These are phyloP conservation scores for Lophochroa leadbeateri DNA, from an alignment of 2,113 vertebrate genomes.

Conservation along the genomic window DNA sequence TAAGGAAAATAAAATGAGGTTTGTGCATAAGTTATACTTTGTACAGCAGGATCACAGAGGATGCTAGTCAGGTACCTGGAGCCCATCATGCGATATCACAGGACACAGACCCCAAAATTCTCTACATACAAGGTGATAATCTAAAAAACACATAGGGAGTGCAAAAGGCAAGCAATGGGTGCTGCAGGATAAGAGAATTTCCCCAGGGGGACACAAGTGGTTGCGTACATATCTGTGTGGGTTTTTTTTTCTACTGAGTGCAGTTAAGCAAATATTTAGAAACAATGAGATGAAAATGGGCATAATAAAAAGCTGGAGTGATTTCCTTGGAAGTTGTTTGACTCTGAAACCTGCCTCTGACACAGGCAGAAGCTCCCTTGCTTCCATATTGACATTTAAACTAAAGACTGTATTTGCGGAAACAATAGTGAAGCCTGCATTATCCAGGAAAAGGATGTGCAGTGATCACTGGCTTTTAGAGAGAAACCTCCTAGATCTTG, in stretches of 20 bases:
- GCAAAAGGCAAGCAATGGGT: not conserved
- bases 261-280: not conserved
- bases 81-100: not conserved
- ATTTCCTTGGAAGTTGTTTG: not conserved
- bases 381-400: not conserved
- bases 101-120: not conserved
- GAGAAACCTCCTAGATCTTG: not conserved
- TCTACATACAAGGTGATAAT: not conserved
- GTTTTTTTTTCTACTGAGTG: not conserved
- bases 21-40: not conserved
- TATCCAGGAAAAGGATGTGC: not conserved
- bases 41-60: not conserved
- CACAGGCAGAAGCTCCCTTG: not conserved
- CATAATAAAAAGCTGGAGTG: not conserved
- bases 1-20: not conserved
- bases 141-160: fast-evolving
- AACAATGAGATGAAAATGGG: not conserved
- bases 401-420: not conserved
- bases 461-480: not conserved
- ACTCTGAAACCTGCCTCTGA: not conserved
- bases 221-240: not conserved
- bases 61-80: not conserved
- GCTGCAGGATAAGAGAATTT: not conserved
- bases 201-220: not conserved
- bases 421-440: not conserved